Evolutionary conservation across 64 coral and sea anemone species (phyloP), one percentile per base, ranked within the genome.

Genomic region (Stichodactyla helianthus): DNA sequence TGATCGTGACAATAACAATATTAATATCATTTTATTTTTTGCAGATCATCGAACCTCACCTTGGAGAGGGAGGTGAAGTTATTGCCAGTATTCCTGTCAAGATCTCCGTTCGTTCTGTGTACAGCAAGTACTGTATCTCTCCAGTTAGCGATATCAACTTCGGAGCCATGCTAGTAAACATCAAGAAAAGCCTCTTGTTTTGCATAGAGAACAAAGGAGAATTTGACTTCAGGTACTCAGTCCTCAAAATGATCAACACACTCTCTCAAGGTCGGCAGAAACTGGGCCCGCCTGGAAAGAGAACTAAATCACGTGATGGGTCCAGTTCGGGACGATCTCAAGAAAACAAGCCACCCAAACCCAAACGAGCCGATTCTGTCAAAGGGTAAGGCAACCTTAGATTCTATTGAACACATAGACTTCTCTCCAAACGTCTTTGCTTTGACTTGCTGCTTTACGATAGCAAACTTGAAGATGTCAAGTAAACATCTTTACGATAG

Each of bases 81-180:
- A 98, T 98, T 35, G 95, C 95, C 20, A 98, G 95, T 79, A 98
- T 98, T 84, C 95, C 95, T 14, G 93, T 98, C 52, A 98, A 98
- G 88, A 89, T 98, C 25, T 92, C 89, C 53, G 95, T 94, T 17
- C 95, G 95, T 28, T 98, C 95, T 0, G 95, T 98, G 6, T 94
- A 98, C 87, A 98, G 95, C 54, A 94, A 83, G 68, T 98, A 98
- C 79, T 82, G 54, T 17, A 89, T 98, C 25, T 94, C 89, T 10
- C 95, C 95, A 4, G 79, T 94, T 22, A 92, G 92, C 18, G 95
- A 98, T 54, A 92, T 98, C 84, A 98, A 98, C 91, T 99, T 99
- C 77, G 97, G 97, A 18, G 97, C 97, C 67, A 85, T 90, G 89
- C 61, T 97, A 11, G 89, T 97, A 53, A 97, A 93, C 94, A 97